Evolutionary conservation across 2,888 invertebrate species (phyloP).

Genomic region (Trissolcus japonicus): DNA sequence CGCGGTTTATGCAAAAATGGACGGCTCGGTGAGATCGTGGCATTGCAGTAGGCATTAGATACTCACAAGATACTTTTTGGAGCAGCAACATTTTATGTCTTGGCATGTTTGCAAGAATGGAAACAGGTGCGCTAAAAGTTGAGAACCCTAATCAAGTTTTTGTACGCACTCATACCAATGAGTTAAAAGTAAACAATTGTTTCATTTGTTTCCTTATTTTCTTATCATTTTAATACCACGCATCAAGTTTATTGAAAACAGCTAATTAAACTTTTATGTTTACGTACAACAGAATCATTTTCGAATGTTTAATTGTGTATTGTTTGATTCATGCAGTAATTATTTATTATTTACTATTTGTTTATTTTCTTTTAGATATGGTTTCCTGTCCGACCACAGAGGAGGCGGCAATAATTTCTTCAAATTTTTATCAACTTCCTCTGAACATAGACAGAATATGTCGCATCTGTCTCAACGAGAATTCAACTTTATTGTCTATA

Average conservation of each 20-base stretch:
- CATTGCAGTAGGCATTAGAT: neutral
- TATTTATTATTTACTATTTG: too few relatives aligned
- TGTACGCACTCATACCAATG: slow-evolving; percentile 6
- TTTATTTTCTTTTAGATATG: slow-evolving; percentile 19
- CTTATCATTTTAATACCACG: too few relatives aligned
- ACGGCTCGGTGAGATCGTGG: neutral
- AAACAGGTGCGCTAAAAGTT: slow-evolving; percentile 44
- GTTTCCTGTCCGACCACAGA: slow-evolving; percentile 40
- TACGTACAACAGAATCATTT: neutral
- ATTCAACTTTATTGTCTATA: slow-evolving; percentile 69
- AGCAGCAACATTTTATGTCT: slow-evolving; percentile 13
- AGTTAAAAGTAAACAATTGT: neutral
- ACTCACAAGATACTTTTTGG: slow-evolving; percentile 10
- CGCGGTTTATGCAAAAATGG: slow-evolving; percentile 10
- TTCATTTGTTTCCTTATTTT: too few relatives aligned
- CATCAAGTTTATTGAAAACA: too few relatives aligned
- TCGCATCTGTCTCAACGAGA: slow-evolving; percentile 71
- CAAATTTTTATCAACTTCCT: slow-evolving; percentile 68
- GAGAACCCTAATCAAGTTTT: slow-evolving; percentile 32
- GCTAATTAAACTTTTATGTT: too few relatives aligned
- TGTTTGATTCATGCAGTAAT: neutral
- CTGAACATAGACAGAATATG: slow-evolving; percentile 72
- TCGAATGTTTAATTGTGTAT: neutral
- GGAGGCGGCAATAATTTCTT: slow-evolving; percentile 63
- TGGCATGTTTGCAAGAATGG: slow-evolving; percentile 47